Conservation (phyloP, 2,888 invertebrate species). For the Lamellibrachia satsuma region DNA sequence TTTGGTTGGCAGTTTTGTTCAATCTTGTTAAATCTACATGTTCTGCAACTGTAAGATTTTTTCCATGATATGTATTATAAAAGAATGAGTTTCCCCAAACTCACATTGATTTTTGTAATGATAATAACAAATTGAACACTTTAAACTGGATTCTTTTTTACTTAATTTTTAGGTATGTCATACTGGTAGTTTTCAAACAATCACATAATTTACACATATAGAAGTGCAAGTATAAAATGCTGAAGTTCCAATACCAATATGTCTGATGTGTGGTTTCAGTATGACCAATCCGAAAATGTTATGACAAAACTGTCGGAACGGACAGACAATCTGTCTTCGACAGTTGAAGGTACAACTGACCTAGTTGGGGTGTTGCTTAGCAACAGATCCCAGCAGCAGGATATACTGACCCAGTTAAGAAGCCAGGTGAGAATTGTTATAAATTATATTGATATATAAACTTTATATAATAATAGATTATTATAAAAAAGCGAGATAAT, state of each 20-base stretch:
- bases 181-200: background rate
- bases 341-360: background rate
- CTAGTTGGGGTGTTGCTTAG: background rate
- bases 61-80: background rate
- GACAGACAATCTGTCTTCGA: constrained; percentile 10
- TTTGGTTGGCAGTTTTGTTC: background rate
- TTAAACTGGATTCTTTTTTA: background rate
- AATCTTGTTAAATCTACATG: background rate
- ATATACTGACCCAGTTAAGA: constrained; percentile 17
- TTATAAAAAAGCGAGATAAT: too few species aligned
- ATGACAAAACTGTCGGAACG: background rate
- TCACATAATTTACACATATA: background rate
- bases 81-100: background rate
- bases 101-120: background rate
- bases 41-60: background rate
- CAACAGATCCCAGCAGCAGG: background rate
- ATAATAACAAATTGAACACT: background rate
- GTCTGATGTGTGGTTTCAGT: background rate
- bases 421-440: background rate
- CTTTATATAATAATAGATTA: too few species aligned
- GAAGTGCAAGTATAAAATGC: background rate
- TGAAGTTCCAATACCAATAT: background rate
- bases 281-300: background rate
- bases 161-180: background rate
- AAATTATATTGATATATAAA: background rate